phyloP scores from a whole-genome alignment of 2,888 invertebrate genomes.

The Gasteruption jaculator region DNA sequence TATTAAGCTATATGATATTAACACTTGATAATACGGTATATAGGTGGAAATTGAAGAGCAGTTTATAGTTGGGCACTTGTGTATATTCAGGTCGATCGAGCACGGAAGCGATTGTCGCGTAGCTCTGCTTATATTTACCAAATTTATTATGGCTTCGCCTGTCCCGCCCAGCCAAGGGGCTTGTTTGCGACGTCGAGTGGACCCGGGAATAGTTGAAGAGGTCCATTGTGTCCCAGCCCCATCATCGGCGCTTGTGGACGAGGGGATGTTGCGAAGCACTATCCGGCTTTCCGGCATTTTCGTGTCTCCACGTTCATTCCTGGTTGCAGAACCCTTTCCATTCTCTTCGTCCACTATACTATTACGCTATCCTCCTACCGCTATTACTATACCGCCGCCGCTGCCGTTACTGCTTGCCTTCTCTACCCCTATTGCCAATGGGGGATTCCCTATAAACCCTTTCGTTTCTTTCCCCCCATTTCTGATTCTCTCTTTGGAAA shows the following conservation, averaged over 20 bases:
- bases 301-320: slow-evolving; percentile 19
- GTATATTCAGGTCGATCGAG: neutral
- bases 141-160: slow-evolving; percentile 30
- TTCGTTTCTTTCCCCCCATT: too few species aligned
- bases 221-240: slow-evolving; percentile 36
- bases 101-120: too few species aligned
- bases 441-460: too few species aligned
- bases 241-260: slow-evolving; percentile 22
- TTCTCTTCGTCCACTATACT: slow-evolving; percentile 1
- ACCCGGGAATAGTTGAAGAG: slow-evolving; percentile 37
- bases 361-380: too few species aligned
- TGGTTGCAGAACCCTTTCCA: slow-evolving; percentile 7
- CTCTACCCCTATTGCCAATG: too few species aligned
- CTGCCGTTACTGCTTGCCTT: too few species aligned
- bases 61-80: too few species aligned
- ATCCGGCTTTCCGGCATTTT: slow-evolving; percentile 35
- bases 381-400: too few species aligned
- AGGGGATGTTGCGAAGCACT: slow-evolving; percentile 29
- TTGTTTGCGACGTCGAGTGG: slow-evolving; percentile 44
- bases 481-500: too few species aligned
- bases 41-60: too few species aligned
- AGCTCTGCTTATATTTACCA: slow-evolving; percentile 32
- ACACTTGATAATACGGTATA: too few species aligned
- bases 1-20: too few species aligned
- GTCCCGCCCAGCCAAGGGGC: slow-evolving; percentile 29